Percentiles rank a stretch among this genome's conserved stretches.
These are phyloP conservation scores for Brachylomia viminalis DNA, from an alignment of 2,888 invertebrate genomes.

Conservation along the genomic window DNA sequence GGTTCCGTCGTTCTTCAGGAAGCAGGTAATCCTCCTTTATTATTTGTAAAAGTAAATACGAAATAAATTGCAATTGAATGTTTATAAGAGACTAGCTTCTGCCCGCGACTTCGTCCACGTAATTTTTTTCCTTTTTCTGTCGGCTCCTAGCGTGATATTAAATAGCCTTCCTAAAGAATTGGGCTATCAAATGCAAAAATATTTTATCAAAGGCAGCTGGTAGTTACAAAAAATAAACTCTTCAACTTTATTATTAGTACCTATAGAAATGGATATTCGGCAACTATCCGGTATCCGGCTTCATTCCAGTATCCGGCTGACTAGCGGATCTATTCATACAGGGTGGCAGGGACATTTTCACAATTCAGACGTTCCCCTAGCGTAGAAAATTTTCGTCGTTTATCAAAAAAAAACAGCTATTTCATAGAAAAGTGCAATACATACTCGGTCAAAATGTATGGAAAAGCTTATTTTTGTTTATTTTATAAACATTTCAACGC, in stretches of 20 bases:
- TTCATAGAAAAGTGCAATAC: no score
- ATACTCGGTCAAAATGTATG: no score
- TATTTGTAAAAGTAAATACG: neutral
- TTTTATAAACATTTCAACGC: no score
- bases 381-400: no score
- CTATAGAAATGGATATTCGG: neutral
- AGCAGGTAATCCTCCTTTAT: slow-evolving; percentile 76
- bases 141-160: neutral
- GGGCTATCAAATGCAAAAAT: neutral
- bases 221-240: neutral
- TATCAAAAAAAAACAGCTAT: no score
- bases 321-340: no score
- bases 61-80: slow-evolving; percentile 5
- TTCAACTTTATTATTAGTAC: neutral
- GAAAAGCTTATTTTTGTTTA: no score
- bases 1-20: slow-evolving; percentile 91
- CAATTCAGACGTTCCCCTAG: no score
- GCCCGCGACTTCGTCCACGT: neutral
- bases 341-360: no score
- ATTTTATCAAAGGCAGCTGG: no score
- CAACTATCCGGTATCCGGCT: neutral
- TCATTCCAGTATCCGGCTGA: neutral
- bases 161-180: neutral
- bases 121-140: neutral
- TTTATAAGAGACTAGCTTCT: neutral